Conservation (phyloP, 2,113 vertebrate genomes). For the Sus scrofa region T2T-Sscrofa CM000817.6:111547501-111548000, state of each 20-base stretch:
- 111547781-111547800: too few species aligned
- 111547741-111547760: too few species aligned
- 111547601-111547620: neutral
- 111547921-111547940: too few species aligned
- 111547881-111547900: too few species aligned
- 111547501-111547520: neutral
- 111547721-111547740: too few species aligned
- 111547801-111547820: too few species aligned
- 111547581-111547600: neutral
- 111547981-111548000: constrained; percentile 9
- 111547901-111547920: too few species aligned
- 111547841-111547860: too few species aligned
- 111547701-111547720: neutral
- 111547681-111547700: constrained; percentile 19
- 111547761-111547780: too few species aligned
- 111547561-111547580: neutral
- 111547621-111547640: neutral
- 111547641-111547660: neutral
- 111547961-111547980: neutral
- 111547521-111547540: neutral
- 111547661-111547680: neutral
- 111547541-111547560: neutral
- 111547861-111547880: too few species aligned
- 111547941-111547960: too few species aligned
- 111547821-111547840: too few species aligned